Evolutionary conservation across 2,113 vertebrate species (phyloP), one percentile per base, ranked within the genome.

Genomic region (Apeltes quadracus): DNA sequence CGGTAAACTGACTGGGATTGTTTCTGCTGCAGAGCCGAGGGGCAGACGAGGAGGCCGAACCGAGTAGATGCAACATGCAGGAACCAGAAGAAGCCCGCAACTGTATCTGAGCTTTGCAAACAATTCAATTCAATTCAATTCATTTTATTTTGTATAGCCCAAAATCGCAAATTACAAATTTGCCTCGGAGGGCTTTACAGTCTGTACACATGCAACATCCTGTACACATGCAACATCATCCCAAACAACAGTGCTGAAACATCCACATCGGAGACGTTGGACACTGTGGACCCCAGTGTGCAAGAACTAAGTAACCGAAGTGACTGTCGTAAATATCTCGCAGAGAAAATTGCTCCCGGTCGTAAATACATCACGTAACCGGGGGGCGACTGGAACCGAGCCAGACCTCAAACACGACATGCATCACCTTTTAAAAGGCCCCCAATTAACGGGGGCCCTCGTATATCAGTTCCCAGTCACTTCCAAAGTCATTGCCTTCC

Each of bases 261-360:
- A 29, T 29, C 29, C 2, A 2, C 29, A 29, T 2, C 2, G 29
- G 29, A 29, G 29, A 29, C 29, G 29, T 5, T 29, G 29, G 29
- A 29, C 29, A 29, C 29, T 5, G 29, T 29, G 29, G 29, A 29
- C 29, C 29, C 29, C 29, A 48, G 59, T 81, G 62, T 38, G 38
- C 38, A 50, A 11, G 57, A 59, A 69, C 63, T 67, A 48, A 79
- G 72, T 57, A 78, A 76, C 65, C 34, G 73, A 89, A 90, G 81
- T 78, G 78, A 78, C 78, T 64, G 18, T 77, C 78, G 80, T 91
- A 87, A 93, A 93, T 90, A 88, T 85, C 89, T 91, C 76, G 90
- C 77, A 8, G 54, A 38, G 62, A 86, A 90, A 91, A 92, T 89
- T 79, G 85, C 85, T 86, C 78, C 32, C 43, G 71, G 85, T 81